phyloP scores from a whole-genome alignment of 2,888 invertebrate genomes.

The Caenorhabditis angaria region DNA sequence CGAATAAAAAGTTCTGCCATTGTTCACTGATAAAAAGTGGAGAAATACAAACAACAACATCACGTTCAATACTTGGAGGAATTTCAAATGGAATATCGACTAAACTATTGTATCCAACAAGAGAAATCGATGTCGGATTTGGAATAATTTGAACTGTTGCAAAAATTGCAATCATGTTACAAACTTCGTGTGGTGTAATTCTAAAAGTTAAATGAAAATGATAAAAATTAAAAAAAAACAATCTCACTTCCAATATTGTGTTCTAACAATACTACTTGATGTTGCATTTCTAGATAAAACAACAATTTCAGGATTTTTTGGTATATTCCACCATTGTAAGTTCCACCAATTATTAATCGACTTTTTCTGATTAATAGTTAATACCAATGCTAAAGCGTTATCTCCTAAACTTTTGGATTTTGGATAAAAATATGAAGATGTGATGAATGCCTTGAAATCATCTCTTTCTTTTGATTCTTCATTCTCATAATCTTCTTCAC shows the following conservation, averaged over 20 bases:
- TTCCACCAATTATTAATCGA: background rate
- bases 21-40: constrained; percentile 54
- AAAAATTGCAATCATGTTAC: constrained; percentile 41
- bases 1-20: constrained; percentile 53
- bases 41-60: constrained; percentile 51
- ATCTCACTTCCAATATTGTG: constrained; percentile 18
- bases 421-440: constrained; percentile 36
- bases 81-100: constrained; percentile 42
- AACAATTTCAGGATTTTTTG: background rate
- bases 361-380: constrained; percentile 8
- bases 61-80: constrained; percentile 17
- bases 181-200: constrained; percentile 48
- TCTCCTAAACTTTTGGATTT: constrained; percentile 31
- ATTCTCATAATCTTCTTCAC: background rate
- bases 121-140: constrained; percentile 23
- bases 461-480: background rate
- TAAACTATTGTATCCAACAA: constrained; percentile 31
- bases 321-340: constrained; percentile 16
- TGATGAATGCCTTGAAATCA: constrained; percentile 28
- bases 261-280: constrained; percentile 21
- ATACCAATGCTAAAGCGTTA: constrained; percentile 31
- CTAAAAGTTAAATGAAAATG: too few species aligned
- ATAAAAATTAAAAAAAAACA: too few species aligned
- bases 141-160: constrained; percentile 39
- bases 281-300: constrained; percentile 9